Evolutionary conservation across 2,888 invertebrate genomes (phyloP).

Genomic region (Drosophila antonietae): DNA sequence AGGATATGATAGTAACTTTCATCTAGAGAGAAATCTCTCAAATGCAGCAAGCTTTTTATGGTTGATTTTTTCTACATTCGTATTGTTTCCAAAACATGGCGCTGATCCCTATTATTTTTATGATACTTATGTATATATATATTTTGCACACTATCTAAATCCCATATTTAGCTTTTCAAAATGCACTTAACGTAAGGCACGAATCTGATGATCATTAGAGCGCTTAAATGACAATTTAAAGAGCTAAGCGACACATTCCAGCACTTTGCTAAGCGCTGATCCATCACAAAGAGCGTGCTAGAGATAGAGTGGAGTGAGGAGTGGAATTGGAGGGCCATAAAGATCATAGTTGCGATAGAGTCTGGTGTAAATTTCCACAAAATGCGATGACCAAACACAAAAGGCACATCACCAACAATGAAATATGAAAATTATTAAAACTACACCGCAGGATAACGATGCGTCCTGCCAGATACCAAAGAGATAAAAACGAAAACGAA

Average conservation of each 20-base stretch:
- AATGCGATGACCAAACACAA: slow-evolving; percentile 79
- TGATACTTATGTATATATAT: neutral
- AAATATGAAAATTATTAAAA: slow-evolving; percentile 80
- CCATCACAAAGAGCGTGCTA: neutral
- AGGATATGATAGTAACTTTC: neutral
- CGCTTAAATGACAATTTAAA: slow-evolving; percentile 68
- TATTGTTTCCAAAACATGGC: neutral
- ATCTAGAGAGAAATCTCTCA: neutral
- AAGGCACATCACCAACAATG: slow-evolving; percentile 34
- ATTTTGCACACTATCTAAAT: neutral
- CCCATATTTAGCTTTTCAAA: slow-evolving; percentile 7
- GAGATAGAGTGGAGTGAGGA: neutral
- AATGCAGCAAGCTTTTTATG: too few species aligned
- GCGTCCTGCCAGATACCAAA: slow-evolving; percentile 53
- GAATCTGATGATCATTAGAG: slow-evolving; percentile 52
- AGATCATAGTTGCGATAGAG: slow-evolving; percentile 56
- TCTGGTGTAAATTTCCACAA: slow-evolving; percentile 74
- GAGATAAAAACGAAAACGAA: slow-evolving; percentile 28
- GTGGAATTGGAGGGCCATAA: slow-evolving; percentile 10
- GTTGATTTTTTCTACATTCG: too few species aligned
- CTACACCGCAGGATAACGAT: slow-evolving; percentile 42
- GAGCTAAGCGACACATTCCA: slow-evolving; percentile 63
- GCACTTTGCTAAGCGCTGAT: slow-evolving; percentile 47
- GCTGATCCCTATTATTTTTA: too few species aligned
- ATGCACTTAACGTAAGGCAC: slow-evolving; percentile 1